Percentiles rank a stretch among this genome's conserved stretches.
phyloP scores from a whole-genome alignment of 2,113 vertebrate genomes.

The Puffinus mauretanicus region DNA sequence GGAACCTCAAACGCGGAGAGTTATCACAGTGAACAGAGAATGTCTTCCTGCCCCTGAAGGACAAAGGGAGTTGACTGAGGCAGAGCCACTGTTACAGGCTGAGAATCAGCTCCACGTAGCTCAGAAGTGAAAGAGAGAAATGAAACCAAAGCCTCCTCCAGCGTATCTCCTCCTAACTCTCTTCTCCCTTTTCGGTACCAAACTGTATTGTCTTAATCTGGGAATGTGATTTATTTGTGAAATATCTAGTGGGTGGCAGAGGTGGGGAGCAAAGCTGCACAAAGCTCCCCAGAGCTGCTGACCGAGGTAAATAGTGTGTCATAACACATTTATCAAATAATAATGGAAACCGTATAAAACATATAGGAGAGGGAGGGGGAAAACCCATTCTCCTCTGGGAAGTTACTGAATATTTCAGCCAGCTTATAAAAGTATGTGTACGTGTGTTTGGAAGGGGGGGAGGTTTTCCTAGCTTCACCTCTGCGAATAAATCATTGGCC shows the following conservation, averaged over 20 bases:
- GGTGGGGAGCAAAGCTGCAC: constrained; percentile 46
- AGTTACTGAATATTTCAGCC: constrained; percentile 48
- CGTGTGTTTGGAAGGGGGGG: not conserved
- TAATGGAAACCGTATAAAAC: constrained; percentile 56
- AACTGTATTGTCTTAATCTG: constrained; percentile 45
- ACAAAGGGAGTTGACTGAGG: not conserved
- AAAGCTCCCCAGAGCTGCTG: constrained; percentile 55
- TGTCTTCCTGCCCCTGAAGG: not conserved
- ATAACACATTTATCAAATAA: constrained; percentile 72
- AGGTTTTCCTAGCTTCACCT: constrained; percentile 17
- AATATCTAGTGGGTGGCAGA: constrained; percentile 61
- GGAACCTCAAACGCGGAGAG: not conserved
- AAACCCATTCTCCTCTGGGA: constrained; percentile 15
- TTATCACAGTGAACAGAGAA: not conserved
- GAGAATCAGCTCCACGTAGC: not conserved
- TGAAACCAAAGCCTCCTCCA: not conserved
- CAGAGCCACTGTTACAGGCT: not conserved
- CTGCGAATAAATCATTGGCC: constrained; percentile 46
- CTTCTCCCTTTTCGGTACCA: not conserved
- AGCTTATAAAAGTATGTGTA: constrained; percentile 28
- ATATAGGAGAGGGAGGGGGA: not conserved
- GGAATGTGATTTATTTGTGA: constrained; percentile 65
- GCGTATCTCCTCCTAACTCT: not conserved
- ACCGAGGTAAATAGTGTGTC: constrained; percentile 69
- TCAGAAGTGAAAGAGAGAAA: not conserved